A percentile compares a stretch with the other conserved stretches of the same genome.
Evolutionary conservation across 2,113 vertebrate genomes (phyloP).

Genomic region (Coreoperca whiteheadi): DNA sequence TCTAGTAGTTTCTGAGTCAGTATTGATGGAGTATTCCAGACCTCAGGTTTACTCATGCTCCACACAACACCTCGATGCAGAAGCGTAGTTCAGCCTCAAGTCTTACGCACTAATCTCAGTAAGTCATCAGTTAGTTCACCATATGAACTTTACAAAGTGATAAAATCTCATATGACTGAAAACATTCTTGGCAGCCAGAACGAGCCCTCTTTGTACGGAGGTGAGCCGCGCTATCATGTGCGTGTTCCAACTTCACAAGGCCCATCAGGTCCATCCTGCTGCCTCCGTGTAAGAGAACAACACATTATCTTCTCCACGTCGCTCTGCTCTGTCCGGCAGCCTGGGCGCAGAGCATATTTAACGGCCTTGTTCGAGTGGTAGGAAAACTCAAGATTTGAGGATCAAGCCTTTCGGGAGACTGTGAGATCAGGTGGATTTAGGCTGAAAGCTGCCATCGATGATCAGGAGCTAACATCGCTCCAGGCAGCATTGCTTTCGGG

Average conservation of each 20-base stretch:
- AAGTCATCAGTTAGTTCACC: too few relatives aligned
- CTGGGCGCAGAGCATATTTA: not conserved
- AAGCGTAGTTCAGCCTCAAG: too few relatives aligned
- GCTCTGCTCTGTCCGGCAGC: not conserved
- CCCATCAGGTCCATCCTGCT: not conserved
- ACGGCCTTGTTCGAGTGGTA: not conserved
- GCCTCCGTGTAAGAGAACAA: not conserved
- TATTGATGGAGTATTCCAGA: not conserved
- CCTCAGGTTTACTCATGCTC: too few relatives aligned
- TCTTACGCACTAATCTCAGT: too few relatives aligned
- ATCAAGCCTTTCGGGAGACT: not conserved
- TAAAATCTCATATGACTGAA: not conserved
- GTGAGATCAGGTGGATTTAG: not conserved
- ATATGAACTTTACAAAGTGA: too few relatives aligned
- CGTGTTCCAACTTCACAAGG: not conserved
- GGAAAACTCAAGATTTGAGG: not conserved
- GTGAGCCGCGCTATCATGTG: not conserved
- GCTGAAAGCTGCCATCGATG: not conserved
- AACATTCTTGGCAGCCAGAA: not conserved
- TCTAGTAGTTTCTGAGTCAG: not conserved
- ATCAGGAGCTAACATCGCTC: not conserved
- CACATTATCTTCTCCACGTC: not conserved
- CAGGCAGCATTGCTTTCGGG: not conserved
- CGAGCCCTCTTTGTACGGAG: not conserved
- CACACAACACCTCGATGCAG: too few relatives aligned